These are phyloP conservation scores for Sebastes oblongus DNA, from an alignment of 2,797 vertebrate species.

Conservation along the genomic window DNA sequence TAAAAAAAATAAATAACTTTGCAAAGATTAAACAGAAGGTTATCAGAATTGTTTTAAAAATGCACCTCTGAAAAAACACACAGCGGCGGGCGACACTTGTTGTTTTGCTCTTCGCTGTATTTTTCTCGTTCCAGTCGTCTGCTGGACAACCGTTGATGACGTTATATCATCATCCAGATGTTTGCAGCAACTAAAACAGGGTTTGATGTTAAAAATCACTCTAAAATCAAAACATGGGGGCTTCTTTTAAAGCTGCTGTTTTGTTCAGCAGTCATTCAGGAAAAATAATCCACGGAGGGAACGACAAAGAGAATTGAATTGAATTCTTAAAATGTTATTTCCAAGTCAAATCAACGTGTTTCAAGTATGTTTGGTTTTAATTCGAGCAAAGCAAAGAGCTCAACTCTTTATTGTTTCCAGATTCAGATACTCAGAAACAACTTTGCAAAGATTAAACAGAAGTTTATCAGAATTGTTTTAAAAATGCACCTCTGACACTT, in stretches of 20 bases:
- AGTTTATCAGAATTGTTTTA: not conserved
- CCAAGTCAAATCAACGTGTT: too few relatives aligned
- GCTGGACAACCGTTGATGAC: too few relatives aligned
- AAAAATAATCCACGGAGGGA: fast-evolving
- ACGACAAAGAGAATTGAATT: not conserved
- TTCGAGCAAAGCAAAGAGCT: too few relatives aligned
- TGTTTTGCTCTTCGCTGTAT: not conserved
- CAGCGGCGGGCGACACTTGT: too few relatives aligned
- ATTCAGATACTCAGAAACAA: not conserved
- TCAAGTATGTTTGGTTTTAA: not conserved
- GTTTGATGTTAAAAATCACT: not conserved
- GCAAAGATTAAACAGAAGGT: too few relatives aligned
- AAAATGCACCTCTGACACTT: not conserved
- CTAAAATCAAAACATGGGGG: not conserved
- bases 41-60: not conserved
- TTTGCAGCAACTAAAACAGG: not conserved
- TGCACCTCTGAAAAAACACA: not conserved
- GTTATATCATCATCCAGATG: not conserved
- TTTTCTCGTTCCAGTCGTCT: not conserved
- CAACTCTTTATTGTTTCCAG: too few relatives aligned
- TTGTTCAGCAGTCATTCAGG: not conserved
- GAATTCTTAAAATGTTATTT: too few relatives aligned
- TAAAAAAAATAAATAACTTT: not conserved
- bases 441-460: too few relatives aligned
- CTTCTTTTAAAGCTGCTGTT: not conserved